Base-by-base conservation (phyloP, 2,113 vertebrate species). In the Apteryx mantelli region DNA sequence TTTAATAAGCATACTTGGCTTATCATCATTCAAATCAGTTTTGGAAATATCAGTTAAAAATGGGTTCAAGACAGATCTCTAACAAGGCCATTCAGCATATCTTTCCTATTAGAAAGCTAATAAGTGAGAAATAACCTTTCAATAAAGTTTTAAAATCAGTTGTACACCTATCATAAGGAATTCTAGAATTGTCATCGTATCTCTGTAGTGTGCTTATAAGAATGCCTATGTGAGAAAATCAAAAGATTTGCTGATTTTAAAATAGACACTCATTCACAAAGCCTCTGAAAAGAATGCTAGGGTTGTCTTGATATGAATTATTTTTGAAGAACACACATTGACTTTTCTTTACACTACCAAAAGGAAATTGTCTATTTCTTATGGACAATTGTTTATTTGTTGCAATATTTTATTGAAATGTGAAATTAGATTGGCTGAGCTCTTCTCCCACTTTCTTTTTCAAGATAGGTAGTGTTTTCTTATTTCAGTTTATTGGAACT, bases 331-430 rank as follows among this genome's bases (percentile, higher is more conserved):
- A 65, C 25, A 26, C 5, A n/a, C 36, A 36, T n/a, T 65, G n/a
- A 48, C 2, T 3, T 21, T 70, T 74, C 30, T 60, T 77, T 69
- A 19, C 71, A 32, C 40, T 3, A 58, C 3, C 5, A 30, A 44
- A 61, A 56, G 3, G 5, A 60, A 77, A 52, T 26, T 17, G 3
- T 1, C 32, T 0, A 36, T 85, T 77, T 74, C n/a, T 88, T 34
- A 11, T 0, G 2, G 70, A 81, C 0, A 11, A 32, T 4, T n/a
- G 3, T 22, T 69, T 52, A 32, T 68, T 53, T 65, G 10, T 82
- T 78, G 2, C 5, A 46, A 20, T 26, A 19, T 34, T 60, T 60
- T 34, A 60, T 32, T 19, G 32, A 58, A 60, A 74, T 77, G 7
- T 40, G 34, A 77, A 88, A 75, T 36, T 25, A 1, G 0, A 1